A percentile compares a stretch with the other conserved stretches of the same genome.
Evolutionary conservation across 64 coral and sea anemone species (phyloP).

Genomic region (Pachyseris speciosa): DNA sequence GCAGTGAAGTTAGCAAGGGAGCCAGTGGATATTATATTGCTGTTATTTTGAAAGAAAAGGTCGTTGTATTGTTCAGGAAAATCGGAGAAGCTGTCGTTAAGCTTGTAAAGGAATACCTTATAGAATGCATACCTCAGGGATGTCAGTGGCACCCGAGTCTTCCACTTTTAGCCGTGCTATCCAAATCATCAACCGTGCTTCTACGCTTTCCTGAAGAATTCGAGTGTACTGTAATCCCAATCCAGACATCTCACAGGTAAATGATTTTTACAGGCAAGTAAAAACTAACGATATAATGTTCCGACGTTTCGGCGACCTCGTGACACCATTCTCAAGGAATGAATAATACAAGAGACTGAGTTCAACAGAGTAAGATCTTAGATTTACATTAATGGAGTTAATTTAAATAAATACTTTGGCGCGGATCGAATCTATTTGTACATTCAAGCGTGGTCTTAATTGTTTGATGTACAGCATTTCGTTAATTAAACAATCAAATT

Average conservation of each 20-base stretch:
- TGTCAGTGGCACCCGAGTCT: neutral
- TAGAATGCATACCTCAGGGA: neutral
- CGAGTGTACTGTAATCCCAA: conserved; percentile 1
- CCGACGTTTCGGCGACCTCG: no score
- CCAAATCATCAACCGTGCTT: neutral
- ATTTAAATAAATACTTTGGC: no score
- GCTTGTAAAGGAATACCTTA: neutral
- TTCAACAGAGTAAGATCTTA: no score
- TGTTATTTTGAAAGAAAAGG: conserved; percentile 21
- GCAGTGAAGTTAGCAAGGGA: neutral
- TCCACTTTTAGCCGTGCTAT: neutral
- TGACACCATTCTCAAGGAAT: no score
- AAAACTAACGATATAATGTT: no score
- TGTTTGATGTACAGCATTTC: no score
- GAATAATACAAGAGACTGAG: no score
- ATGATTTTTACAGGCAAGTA: no score
- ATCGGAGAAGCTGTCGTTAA: neutral
- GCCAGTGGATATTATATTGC: neutral
- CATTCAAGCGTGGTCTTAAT: no score
- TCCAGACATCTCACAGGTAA: conserved; percentile 17
- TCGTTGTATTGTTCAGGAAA: conserved; percentile 21
- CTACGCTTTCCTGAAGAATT: conserved; percentile 10
- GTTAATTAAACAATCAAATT: no score
- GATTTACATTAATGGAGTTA: no score
- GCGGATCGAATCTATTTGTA: no score